Conservation (phyloP, 2,888 invertebrate species). For the Yponomeuta sedellus region DNA sequence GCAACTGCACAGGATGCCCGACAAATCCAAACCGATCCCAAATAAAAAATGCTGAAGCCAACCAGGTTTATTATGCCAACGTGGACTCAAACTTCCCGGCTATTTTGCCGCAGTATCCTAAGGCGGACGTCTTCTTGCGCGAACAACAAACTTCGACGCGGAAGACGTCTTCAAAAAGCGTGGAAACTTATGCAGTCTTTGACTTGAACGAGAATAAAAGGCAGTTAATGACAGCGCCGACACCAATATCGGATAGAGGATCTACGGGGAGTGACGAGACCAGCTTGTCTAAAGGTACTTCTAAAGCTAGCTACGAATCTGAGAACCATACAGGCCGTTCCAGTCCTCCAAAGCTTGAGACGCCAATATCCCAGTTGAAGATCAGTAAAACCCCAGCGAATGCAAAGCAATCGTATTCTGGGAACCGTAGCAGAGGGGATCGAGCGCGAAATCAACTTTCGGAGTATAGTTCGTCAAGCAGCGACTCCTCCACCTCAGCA, state of each 20-base stretch:
- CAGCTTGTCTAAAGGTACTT: conserved; percentile 16
- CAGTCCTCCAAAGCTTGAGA: conserved; percentile 57
- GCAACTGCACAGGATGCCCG: conserved; percentile 32
- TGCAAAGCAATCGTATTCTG: conserved; percentile 1
- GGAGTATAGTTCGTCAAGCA: conserved; percentile 26
- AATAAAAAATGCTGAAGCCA: neutral
- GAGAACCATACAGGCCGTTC: conserved; percentile 23
- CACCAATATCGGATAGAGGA: conserved; percentile 26
- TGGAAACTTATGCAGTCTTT: conserved; percentile 44
- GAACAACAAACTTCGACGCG: neutral
- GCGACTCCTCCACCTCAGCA: conserved; percentile 22
- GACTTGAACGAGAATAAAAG: conserved; percentile 60
- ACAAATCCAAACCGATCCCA: neutral
- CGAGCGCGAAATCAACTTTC: conserved; percentile 35
- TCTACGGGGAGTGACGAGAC: neutral
- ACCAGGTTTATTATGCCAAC: conserved; percentile 33
- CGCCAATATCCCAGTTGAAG: conserved; percentile 50
- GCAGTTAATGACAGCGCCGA: conserved; percentile 50
- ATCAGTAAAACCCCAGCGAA: conserved; percentile 28
- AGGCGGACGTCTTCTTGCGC: neutral
- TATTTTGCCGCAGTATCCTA: neutral
- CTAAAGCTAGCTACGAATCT: conserved; percentile 21
- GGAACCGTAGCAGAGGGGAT: conserved; percentile 24
- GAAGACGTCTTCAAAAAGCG: conserved; percentile 18
- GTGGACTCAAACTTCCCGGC: conserved; percentile 42